Conservation (phyloP, 2,888 invertebrate species). For the Amiota mariae region DNA sequence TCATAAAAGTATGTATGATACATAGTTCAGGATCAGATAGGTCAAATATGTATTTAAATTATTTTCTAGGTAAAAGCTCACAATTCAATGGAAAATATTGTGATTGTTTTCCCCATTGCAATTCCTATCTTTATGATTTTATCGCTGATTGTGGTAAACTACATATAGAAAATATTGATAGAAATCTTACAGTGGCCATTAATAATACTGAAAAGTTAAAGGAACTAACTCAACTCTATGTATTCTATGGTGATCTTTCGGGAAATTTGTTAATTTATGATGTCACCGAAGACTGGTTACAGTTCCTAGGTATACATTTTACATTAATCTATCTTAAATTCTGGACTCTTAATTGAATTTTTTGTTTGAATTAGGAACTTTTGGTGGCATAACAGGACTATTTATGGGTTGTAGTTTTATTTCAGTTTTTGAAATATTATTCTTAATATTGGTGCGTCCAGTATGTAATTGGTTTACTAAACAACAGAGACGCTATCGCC, state of each 20-base stretch:
- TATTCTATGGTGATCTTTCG: conserved; percentile 80
- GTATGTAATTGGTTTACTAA: conserved; percentile 64
- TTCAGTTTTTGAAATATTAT: conserved; percentile 78
- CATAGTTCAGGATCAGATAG: conserved; percentile 41
- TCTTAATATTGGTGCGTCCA: conserved; percentile 67
- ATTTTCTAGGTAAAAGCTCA: conserved; percentile 2
- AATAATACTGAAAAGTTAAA: conserved; percentile 49
- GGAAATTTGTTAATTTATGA: conserved; percentile 79
- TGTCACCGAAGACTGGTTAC: conserved; percentile 80
- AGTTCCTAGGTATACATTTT: conserved; percentile 76
- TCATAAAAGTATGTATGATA: conserved; percentile 49
- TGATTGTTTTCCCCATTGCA: conserved; percentile 76
- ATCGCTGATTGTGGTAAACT: conserved; percentile 73
- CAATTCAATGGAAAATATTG: conserved; percentile 48
- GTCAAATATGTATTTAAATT: conserved; percentile 27
- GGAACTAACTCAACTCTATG: conserved; percentile 78
- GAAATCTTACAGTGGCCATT: conserved; percentile 61
- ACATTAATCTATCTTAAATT: not conserved
- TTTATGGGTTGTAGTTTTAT: conserved; percentile 82
- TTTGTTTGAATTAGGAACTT: conserved; percentile 76
- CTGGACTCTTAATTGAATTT: conserved; percentile 12
- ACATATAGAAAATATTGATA: no score
- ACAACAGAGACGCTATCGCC: conserved; percentile 57
- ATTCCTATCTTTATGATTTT: conserved; percentile 76
- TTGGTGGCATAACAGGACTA: conserved; percentile 81